A percentile compares a stretch with the other conserved stretches of the same genome.
These are phyloP conservation scores for Leptobrachium leishanense DNA, from an alignment of 2,113 vertebrate species.

Conservation along the genomic window DNA sequence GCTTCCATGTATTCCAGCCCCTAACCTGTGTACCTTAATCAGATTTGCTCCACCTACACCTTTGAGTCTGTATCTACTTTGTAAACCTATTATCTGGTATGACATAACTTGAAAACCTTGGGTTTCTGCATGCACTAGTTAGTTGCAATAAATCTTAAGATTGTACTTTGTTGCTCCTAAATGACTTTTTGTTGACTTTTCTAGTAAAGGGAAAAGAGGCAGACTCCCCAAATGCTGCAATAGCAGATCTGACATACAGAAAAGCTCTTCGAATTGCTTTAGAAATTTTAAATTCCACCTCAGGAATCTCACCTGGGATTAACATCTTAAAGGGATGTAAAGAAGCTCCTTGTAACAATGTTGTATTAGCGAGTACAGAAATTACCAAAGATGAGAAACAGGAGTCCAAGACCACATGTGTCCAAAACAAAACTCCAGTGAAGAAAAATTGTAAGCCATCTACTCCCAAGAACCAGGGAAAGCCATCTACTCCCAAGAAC, in stretches of 20 bases:
- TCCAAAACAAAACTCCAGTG: background rate
- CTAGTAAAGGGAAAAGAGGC: conserved; percentile 37
- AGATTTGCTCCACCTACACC: too few species aligned
- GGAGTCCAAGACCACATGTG: background rate
- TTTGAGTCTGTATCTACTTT: too few species aligned
- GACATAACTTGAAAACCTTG: too few species aligned
- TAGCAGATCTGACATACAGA: conserved; percentile 67
- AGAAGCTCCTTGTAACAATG: background rate
- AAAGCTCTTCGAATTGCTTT: conserved; percentile 64
- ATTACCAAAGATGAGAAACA: background rate
- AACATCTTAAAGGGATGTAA: too few species aligned
- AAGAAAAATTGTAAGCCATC: background rate
- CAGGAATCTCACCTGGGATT: background rate
- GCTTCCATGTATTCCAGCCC: too few species aligned
- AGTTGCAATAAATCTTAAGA: too few species aligned
- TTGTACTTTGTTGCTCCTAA: too few species aligned
- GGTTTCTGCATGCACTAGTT: too few species aligned
- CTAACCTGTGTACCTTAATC: too few species aligned
- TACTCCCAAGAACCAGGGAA: background rate
- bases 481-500: too few species aligned
- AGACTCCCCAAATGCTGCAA: accelerated
- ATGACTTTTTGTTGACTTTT: too few species aligned
- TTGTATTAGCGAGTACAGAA: background rate
- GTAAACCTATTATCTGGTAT: too few species aligned
- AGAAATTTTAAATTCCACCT: conserved; percentile 54